A percentile compares a stretch with the other conserved stretches of the same genome.
phyloP scores from a whole-genome alignment of 2,888 invertebrate species.

The Bhutanitis thaidina region DNA sequence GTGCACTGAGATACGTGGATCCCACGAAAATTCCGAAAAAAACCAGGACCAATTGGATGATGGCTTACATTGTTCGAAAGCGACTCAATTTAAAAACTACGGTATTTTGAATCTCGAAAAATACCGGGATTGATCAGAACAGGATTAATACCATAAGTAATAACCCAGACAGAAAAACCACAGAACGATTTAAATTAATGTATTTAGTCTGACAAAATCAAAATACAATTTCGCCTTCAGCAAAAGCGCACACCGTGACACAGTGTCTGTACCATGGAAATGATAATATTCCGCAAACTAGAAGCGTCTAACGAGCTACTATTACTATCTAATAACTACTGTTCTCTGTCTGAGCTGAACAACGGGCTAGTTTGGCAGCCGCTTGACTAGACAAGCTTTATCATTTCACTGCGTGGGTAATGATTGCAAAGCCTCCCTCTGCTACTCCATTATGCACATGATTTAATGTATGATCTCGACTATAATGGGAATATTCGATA shows the following conservation, averaged over 20 bases:
- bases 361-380: slow-evolving; percentile 12
- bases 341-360: slow-evolving; percentile 10
- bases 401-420: slow-evolving; percentile 16
- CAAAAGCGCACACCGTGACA: neutral
- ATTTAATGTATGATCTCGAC: slow-evolving; percentile 3
- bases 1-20: too few relatives aligned
- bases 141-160: too few relatives aligned
- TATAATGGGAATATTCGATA: neutral
- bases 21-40: too few relatives aligned
- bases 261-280: slow-evolving; percentile 1
- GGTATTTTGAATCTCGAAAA: too few relatives aligned
- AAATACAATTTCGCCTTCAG: neutral
- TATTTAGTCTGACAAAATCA: neutral
- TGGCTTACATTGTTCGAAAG: too few relatives aligned
- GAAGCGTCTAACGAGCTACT: slow-evolving; percentile 6
- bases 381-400: slow-evolving; percentile 15
- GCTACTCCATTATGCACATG: slow-evolving; percentile 11
- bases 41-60: too few relatives aligned
- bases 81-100: too few relatives aligned
- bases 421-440: slow-evolving; percentile 14
- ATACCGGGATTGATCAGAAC: too few relatives aligned
- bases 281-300: slow-evolving; percentile 10
- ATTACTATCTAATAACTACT: slow-evolving; percentile 11
- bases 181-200: too few relatives aligned
- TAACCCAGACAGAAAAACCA: too few relatives aligned